Base-by-base conservation (phyloP, 2,888 invertebrate genomes). In the Chymomyza caudatula region DNA sequence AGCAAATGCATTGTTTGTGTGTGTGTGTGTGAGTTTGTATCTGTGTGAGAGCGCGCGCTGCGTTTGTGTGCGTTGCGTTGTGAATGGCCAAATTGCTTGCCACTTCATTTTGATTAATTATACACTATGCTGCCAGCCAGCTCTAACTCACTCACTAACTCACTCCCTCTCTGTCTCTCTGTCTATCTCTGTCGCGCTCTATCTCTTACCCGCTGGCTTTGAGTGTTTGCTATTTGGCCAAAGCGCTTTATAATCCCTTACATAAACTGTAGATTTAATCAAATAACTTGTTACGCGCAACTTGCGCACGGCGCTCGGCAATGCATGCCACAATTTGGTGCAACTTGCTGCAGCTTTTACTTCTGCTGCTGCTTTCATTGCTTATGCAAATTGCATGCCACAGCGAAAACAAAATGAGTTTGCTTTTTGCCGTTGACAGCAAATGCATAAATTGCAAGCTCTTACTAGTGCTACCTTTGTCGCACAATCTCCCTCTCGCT, bases 1-100 rank as follows among this genome's bases (percentile, higher is more conserved):
- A 57, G 47, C 47, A 61, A 69, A 57, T 20, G 55, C 65, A 62
- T 57, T 63, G 56, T 44, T n/a, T n/a, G n/a, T 58, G 19, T 60
- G 20, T 47, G 20, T 19, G 19, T 13, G 15, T 47, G 43, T 44
- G 57, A 19, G 37, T n/a, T n/a, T 58, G 19, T 60, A 20, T 47
- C 20, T 19, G 19, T 13, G 15, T 47, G 43, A 25, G 57, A 19
- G 37, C 13, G 51, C 29, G 25, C 25, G 5, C 11, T 51, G 57
- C n/a, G 23, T 57, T 6, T 8, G n/a, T 17, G 22, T 25, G 53
- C 17, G 54, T 42, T 60, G 20, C 20, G 49, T 4, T 51, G 5
- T 47, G 47, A 6, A 13, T 4, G n/a, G 6, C 43, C 47, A 47
- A 47, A 47, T 47, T 47, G 47, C 47, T 47, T 19, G 47, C 47